Evolutionary conservation across 2,888 invertebrate genomes (phyloP).

Genomic region (Helleia helle): DNA sequence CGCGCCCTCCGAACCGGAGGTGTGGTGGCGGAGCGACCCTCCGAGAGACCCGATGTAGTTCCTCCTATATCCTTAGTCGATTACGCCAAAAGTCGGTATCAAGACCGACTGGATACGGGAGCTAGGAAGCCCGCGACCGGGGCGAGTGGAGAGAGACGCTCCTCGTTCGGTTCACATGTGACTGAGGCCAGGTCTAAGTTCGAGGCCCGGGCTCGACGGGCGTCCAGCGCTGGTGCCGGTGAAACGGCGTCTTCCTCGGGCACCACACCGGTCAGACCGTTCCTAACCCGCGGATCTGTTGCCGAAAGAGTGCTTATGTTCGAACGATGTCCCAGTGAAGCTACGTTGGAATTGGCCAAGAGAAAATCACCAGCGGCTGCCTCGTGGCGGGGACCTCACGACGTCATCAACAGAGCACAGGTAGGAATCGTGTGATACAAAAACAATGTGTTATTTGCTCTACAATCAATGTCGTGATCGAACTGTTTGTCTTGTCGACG

Average conservation of each 20-base stretch:
- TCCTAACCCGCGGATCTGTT: slow-evolving; percentile 91
- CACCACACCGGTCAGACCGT: slow-evolving; percentile 81
- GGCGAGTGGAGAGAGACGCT: slow-evolving; percentile 54
- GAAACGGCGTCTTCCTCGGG: slow-evolving; percentile 47
- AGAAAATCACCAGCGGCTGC: slow-evolving; percentile 71
- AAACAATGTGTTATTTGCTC: not conserved
- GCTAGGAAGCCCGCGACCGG: slow-evolving; percentile 60
- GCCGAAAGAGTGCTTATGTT: slow-evolving; percentile 93
- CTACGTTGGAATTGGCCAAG: slow-evolving; percentile 78
- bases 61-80: slow-evolving; percentile 75
- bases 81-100: slow-evolving; percentile 78
- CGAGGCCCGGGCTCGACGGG: slow-evolving; percentile 64
- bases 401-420: slow-evolving; percentile 72
- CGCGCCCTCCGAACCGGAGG: slow-evolving; percentile 84
- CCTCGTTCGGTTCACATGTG: slow-evolving; percentile 64
- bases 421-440: too few relatives aligned
- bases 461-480: slow-evolving; percentile 10
- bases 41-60: slow-evolving; percentile 63
- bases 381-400: slow-evolving; percentile 73
- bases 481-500: slow-evolving; percentile 15
- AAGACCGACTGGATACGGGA: slow-evolving; percentile 71
- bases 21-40: slow-evolving; percentile 59
- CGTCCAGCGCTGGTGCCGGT: slow-evolving; percentile 56
- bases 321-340: slow-evolving; percentile 90
- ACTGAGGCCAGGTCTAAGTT: slow-evolving; percentile 68